These are phyloP conservation scores for Mythimna ferrago DNA, from an alignment of 2,888 invertebrate genomes.

Conservation along the genomic window DNA sequence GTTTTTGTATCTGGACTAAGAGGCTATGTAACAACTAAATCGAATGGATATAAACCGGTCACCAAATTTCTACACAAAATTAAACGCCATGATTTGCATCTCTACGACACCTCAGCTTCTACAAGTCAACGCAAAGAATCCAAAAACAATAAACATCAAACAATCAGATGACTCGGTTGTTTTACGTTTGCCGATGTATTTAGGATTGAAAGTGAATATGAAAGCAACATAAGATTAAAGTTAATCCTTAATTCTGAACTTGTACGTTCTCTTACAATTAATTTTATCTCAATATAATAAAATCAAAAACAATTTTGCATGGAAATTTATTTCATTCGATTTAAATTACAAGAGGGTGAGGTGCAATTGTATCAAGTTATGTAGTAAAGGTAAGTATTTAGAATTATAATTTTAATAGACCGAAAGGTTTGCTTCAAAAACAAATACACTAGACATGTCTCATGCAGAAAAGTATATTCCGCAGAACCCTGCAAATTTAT, in stretches of 20 bases:
- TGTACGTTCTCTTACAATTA: background rate
- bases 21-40: conserved; percentile 48
- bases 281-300: no score
- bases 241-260: background rate
- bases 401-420: conserved; percentile 6
- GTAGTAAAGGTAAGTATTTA: conserved; percentile 1
- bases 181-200: conserved; percentile 16
- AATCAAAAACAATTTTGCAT: background rate
- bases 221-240: background rate
- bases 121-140: conserved; percentile 22
- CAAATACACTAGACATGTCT: no score
- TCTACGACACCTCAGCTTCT: conserved; percentile 9
- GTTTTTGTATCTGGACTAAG: conserved; percentile 66
- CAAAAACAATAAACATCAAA: conserved; percentile 49
- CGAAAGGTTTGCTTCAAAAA: conserved; percentile 22
- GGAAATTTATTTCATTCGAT: background rate
- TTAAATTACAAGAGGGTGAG: background rate
- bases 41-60: conserved; percentile 27
- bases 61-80: conserved; percentile 26
- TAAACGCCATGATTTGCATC: conserved; percentile 18
- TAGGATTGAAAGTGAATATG: conserved; percentile 10
- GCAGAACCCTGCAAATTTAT: no score
- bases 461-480: no score
- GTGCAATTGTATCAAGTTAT: background rate
- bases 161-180: conserved; percentile 19